Percentiles rank a stretch among this genome's conserved stretches.
These are phyloP conservation scores for Pseudorhombus dupliciocellatus DNA, from an alignment of 2,113 vertebrate genomes.

Conservation along the genomic window DNA sequence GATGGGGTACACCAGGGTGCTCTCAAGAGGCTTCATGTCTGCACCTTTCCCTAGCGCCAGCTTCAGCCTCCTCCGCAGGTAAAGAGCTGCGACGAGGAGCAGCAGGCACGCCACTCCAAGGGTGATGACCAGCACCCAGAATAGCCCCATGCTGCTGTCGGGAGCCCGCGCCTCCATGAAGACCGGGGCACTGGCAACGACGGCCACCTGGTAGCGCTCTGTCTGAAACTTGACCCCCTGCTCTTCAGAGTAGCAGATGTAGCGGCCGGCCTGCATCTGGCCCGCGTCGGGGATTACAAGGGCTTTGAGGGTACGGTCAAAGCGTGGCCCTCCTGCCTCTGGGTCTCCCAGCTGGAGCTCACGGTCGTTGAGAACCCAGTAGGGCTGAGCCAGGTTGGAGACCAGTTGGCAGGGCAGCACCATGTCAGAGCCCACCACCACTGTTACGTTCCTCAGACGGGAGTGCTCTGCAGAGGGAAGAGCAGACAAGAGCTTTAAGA, in stretches of 20 bases:
- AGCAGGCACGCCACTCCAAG: slow-evolving; percentile 88
- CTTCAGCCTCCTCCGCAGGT: slow-evolving; percentile 88
- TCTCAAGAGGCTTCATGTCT: slow-evolving; percentile 88
- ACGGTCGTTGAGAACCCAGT: slow-evolving; percentile 88
- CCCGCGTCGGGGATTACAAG: slow-evolving; percentile 85
- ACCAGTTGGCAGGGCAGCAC: slow-evolving; percentile 91
- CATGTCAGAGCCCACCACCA: slow-evolving; percentile 90
- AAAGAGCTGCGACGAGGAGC: slow-evolving; percentile 86
- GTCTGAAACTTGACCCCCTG: slow-evolving; percentile 85
- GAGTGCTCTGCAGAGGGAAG: slow-evolving; percentile 77
- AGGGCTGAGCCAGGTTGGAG: slow-evolving; percentile 91
- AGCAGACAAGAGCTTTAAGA: slow-evolving; percentile 16
- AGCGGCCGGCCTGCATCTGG: slow-evolving; percentile 84
- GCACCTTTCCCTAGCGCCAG: slow-evolving; percentile 88
- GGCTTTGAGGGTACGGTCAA: slow-evolving; percentile 84
- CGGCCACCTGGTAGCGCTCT: slow-evolving; percentile 86
- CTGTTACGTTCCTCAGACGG: slow-evolving; percentile 86
- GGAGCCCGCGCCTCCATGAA: slow-evolving; percentile 89
- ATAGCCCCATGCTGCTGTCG: slow-evolving; percentile 87
- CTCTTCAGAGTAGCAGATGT: slow-evolving; percentile 90
- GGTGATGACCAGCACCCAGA: slow-evolving; percentile 93
- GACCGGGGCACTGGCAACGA: slow-evolving; percentile 82
- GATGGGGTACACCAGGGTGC: slow-evolving; percentile 93
- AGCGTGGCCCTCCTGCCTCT: slow-evolving; percentile 75
- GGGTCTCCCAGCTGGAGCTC: slow-evolving; percentile 79